phyloP scores from a whole-genome alignment of 2,888 invertebrate genomes.

The Himalopsyche tibetana region DNA sequence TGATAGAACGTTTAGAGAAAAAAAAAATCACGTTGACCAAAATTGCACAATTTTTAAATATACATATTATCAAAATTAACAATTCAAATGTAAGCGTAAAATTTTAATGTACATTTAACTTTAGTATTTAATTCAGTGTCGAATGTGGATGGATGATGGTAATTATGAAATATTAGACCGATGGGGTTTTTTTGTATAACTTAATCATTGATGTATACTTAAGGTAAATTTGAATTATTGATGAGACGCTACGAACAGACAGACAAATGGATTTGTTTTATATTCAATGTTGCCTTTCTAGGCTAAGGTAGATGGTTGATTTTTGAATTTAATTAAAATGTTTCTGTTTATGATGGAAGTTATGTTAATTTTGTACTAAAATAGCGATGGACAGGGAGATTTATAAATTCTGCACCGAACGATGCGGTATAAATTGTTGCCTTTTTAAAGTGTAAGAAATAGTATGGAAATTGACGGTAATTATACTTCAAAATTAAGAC shows the following conservation, averaged over 20 bases:
- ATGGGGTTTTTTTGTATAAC: not conserved
- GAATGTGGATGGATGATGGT: not conserved
- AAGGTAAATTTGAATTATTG: not conserved
- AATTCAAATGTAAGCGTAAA: not conserved
- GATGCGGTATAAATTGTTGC: constrained; percentile 18
- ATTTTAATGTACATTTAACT: not conserved
- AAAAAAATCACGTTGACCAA: not conserved
- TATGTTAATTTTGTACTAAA: constrained; percentile 8
- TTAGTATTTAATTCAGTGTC: not conserved
- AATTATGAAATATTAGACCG: not conserved
- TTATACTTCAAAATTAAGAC: not conserved
- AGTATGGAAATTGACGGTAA: not conserved
- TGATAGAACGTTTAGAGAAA: not conserved
- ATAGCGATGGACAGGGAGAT: not conserved
- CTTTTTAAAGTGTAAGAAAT: constrained; percentile 13
- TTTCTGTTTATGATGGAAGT: not conserved
- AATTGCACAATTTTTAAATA: constrained; percentile 27
- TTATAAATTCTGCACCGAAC: not conserved
- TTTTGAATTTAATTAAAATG: not conserved
- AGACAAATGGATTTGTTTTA: constrained; percentile 3
- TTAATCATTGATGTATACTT: not conserved
- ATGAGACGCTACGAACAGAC: not conserved
- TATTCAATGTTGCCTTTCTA: constrained; percentile 53
- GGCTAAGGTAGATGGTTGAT: constrained; percentile 51
- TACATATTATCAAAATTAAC: not conserved